Base-by-base conservation (phyloP, 2,113 vertebrate genomes). In the Oryzias woworae region DNA sequence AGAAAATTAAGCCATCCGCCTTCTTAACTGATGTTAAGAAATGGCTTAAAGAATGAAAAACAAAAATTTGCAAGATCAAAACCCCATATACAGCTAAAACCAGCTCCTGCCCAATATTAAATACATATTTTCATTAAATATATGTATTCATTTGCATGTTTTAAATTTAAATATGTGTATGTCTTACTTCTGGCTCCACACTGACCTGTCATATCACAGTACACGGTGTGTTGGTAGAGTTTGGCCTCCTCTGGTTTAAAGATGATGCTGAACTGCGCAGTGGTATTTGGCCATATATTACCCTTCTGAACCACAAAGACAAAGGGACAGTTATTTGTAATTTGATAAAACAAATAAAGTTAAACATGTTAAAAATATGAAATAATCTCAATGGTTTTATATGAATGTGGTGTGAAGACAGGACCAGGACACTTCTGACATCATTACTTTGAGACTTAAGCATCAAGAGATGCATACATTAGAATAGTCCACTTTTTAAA, bases 151-250 rank as follows among this genome's bases (percentile, higher is more conserved):
- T 66, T 6, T 51, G 14, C 8, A 17, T 54, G 15, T 48, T 16
- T 53, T 20, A 66, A 62, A 24, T 13, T 2, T 59, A 7, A 53
- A 36, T 17, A 6, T 36, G 14, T 5, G 18, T 13, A 41, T 61
- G 51, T 22, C 47, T 57, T 4, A 14, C 17, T 3, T 1, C 2
- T 0, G 3, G 7, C 24, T 36, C 8, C 8, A 36, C 36, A 75
- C 78, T 82, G 22, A 88, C 94, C 95, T 92, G 95, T 93, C 77
- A 98, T 82, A 59, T 94, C 72, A 28, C 95, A 97, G 73, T 94
- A 96, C 41, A 95, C 47, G 0, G 81, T 91, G 42, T 90, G 90
- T 3, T 94, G 88, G 81, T 94, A 95, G 24, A 92, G 16, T 71
- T 16, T 88, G 73, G 91, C 93, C 78, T 94, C 91, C 28, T 52